phyloP scores from a whole-genome alignment of 2,113 vertebrate genomes.

The Oryzias celebensis region DNA sequence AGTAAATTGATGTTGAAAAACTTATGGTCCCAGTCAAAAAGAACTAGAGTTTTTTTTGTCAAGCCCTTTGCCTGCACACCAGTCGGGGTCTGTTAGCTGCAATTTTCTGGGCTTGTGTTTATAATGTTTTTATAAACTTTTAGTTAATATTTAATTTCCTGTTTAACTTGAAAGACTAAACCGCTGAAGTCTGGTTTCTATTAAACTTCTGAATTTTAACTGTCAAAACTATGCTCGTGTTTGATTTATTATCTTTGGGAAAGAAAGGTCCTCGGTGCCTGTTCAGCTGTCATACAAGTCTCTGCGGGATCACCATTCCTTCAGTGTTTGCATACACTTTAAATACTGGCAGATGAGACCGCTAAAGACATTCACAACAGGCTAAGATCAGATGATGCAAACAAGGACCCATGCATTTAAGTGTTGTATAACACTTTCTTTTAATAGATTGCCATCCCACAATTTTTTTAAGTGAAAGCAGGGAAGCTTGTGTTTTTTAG shows the following conservation, averaged over 20 bases:
- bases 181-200: no score
- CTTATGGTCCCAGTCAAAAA: not conserved
- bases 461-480: conserved; percentile 17
- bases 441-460: conserved; percentile 19
- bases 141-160: no score
- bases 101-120: not conserved
- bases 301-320: conserved; percentile 29
- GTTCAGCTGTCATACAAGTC: conserved; percentile 20
- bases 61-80: conserved; percentile 7
- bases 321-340: conserved; percentile 36
- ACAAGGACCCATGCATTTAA: conserved; percentile 14
- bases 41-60: not conserved
- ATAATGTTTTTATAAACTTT: no score
- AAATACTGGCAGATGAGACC: conserved; percentile 49
- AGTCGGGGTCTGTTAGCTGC: not conserved
- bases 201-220: no score
- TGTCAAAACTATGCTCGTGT: not conserved
- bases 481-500: conserved; percentile 6
- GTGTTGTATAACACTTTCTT: conserved; percentile 11
- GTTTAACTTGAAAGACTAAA: no score
- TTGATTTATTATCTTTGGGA: conserved; percentile 7
- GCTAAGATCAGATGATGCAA: conserved; percentile 30
- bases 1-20: not conserved
- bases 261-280: conserved; percentile 14
- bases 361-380: conserved; percentile 23